phyloP scores from a whole-genome alignment of 2,888 invertebrate species.

The Melipona beecheii region DNA sequence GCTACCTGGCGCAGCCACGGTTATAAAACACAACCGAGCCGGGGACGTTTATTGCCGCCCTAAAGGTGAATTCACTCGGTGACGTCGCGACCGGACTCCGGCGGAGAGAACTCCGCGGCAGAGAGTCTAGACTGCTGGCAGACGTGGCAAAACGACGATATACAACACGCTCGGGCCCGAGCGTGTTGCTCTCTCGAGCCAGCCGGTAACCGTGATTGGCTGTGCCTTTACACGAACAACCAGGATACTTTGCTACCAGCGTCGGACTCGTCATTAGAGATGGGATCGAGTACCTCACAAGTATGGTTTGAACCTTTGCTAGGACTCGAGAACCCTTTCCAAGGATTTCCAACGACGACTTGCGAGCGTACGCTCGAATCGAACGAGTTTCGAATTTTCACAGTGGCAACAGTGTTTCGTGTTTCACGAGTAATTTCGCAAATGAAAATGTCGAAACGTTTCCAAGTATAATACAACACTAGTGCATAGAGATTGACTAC shows the following conservation, averaged over 20 bases:
- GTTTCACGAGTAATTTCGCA: no score
- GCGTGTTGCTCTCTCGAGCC: constrained; percentile 50
- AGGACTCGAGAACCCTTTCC: no score
- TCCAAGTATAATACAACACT: no score
- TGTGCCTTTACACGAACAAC: constrained; percentile 54
- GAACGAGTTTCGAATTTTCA: no score
- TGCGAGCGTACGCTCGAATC: no score
- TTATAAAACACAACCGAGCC: constrained; percentile 64
- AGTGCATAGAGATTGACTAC: no score
- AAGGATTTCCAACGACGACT: no score
- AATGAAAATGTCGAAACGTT: no score
- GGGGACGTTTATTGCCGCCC: constrained; percentile 72
- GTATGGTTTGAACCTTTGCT: no score
- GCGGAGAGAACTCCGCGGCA: constrained; percentile 59
- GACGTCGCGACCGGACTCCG: constrained; percentile 73
- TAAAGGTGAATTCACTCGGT: constrained; percentile 75
- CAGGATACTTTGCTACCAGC: constrained; percentile 49
- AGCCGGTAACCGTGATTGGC: constrained; percentile 57
- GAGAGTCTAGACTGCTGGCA: constrained; percentile 81
- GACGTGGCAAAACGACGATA: constrained; percentile 80
- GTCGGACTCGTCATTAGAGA: constrained; percentile 34
- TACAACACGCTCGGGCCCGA: constrained; percentile 58
- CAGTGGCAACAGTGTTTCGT: no score
- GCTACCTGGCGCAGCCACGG: constrained; percentile 55
- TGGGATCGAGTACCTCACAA: no score